A percentile compares a stretch with the other conserved stretches of the same genome.
phyloP scores from a whole-genome alignment of 2,797 vertebrate species.

The Echiichthys vipera region DNA sequence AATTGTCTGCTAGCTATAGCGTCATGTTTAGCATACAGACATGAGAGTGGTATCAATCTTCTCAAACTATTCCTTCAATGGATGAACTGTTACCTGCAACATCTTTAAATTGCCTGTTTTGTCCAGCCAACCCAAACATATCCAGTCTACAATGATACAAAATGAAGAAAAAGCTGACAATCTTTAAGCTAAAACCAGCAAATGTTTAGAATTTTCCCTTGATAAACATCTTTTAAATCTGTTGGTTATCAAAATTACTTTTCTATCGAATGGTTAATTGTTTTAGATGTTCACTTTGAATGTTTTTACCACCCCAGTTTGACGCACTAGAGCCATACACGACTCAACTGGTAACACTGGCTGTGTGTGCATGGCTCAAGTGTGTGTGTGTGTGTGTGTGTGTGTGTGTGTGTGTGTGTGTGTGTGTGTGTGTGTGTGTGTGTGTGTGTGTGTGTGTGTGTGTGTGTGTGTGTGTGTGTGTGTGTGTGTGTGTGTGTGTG shows the following conservation, averaged over 20 bases:
- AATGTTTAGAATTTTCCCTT: not conserved
- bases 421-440: too few species aligned
- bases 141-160: not conserved
- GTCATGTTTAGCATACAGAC: too few species aligned
- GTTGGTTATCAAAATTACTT: not conserved
- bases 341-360: not conserved
- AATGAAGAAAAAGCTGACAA: not conserved
- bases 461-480: too few species aligned
- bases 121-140: not conserved
- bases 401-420: too few species aligned
- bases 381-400: too few species aligned
- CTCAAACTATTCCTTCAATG: not conserved
- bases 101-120: not conserved
- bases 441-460: conserved; percentile 11
- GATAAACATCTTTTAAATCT: not conserved
- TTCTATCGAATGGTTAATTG: not conserved
- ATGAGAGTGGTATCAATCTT: too few species aligned
- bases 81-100: not conserved
- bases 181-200: not conserved
- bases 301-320: not conserved
- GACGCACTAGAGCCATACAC: not conserved
- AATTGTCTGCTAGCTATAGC: too few species aligned
- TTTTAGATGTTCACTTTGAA: not conserved
- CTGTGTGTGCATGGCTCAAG: too few species aligned
- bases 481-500: too few species aligned